Evolutionary conservation across 2,797 vertebrate genomes (phyloP).

Genomic region (Falco columbarius): DNA sequence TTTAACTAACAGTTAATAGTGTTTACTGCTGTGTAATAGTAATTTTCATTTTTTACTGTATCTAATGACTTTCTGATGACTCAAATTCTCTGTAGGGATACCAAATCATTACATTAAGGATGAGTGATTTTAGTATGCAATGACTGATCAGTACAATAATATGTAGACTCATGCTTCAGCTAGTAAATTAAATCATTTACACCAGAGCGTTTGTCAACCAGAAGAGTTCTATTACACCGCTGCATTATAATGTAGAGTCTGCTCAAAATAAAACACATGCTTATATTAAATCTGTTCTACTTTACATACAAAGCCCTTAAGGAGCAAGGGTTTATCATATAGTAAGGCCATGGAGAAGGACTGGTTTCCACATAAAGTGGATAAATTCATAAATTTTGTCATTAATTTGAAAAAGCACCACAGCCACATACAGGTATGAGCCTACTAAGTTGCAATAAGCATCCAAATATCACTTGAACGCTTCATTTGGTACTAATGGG

Average conservation of each 20-base stretch:
- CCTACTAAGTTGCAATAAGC: background rate
- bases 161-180: slow-evolving; percentile 78
- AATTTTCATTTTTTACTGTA: slow-evolving; percentile 89
- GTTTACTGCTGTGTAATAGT: slow-evolving; percentile 86
- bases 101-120: slow-evolving; percentile 87
- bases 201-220: slow-evolving; percentile 78
- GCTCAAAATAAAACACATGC: slow-evolving; percentile 74
- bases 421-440: background rate
- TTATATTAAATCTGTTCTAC: slow-evolving; percentile 60
- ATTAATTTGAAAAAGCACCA: background rate
- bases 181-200: slow-evolving; percentile 84
- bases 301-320: slow-evolving; percentile 43
- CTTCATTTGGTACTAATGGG: background rate
- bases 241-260: slow-evolving; percentile 74
- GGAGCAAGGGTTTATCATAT: background rate
- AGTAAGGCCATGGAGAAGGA: background rate
- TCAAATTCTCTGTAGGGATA: slow-evolving; percentile 86
- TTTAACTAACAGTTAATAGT: slow-evolving; percentile 90
- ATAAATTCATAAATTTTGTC: background rate
- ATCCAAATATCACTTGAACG: background rate
- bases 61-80: slow-evolving; percentile 89
- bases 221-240: slow-evolving; percentile 73
- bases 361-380: background rate
- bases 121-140: slow-evolving; percentile 85
- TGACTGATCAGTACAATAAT: slow-evolving; percentile 85